Percentiles rank a stretch among this genome's conserved stretches.
Conservation (phyloP, 2,797 vertebrate species). For the Myotis planiceps region DNA sequence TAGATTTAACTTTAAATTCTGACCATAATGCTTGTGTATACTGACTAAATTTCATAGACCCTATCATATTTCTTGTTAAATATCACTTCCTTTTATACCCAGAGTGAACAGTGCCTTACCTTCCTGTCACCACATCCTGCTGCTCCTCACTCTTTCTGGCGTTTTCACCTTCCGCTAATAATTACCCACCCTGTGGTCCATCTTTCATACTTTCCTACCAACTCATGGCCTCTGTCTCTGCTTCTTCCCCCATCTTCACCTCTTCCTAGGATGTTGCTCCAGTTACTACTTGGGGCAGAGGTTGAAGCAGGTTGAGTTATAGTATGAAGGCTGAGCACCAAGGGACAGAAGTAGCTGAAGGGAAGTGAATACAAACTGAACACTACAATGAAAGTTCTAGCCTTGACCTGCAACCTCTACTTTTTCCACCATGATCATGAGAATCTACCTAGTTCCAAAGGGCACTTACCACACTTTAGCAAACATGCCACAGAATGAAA, state of each 20-base stretch:
- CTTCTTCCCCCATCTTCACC: background rate
- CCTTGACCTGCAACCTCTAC: background rate
- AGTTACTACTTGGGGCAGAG: background rate
- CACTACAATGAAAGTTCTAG: background rate
- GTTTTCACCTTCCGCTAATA: background rate
- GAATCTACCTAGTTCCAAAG: background rate
- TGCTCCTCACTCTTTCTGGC: background rate
- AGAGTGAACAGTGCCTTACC: background rate
- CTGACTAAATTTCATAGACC: background rate
- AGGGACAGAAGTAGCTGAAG: background rate
- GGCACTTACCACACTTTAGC: background rate
- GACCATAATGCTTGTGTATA: background rate
- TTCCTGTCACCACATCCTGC: background rate
- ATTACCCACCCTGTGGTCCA: background rate
- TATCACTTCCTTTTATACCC: background rate
- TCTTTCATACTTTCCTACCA: background rate
- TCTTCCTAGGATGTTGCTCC: background rate
- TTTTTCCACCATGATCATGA: background rate
- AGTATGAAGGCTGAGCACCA: background rate
- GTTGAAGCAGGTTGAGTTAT: background rate
- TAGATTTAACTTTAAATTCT: conserved; percentile 10
- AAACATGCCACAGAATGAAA: background rate
- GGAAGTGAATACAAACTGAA: background rate
- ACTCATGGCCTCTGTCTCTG: background rate
- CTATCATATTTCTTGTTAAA: background rate